A percentile compares a stretch with the other conserved stretches of the same genome.
phyloP scores from a whole-genome alignment of 2,797 vertebrate species.

The Lutjanus argentimaculatus region DNA sequence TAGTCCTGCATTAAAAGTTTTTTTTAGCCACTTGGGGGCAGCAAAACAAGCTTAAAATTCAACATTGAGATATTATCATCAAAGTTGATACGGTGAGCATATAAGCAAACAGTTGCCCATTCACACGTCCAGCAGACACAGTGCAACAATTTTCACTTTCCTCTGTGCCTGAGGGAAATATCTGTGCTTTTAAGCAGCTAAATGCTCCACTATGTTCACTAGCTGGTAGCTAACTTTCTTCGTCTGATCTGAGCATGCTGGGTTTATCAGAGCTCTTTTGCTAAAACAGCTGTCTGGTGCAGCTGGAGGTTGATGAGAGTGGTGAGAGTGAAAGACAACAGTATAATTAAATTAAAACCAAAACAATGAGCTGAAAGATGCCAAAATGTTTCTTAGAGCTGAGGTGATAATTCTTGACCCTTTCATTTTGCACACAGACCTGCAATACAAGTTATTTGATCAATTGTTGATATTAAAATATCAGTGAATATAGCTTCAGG shows the following conservation, averaged over 20 bases:
- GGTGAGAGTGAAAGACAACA: too few relatives aligned
- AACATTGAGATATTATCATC: too few relatives aligned
- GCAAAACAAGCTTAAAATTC: too few relatives aligned
- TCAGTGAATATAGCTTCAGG: background rate
- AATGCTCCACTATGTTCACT: background rate
- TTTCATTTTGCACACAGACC: background rate
- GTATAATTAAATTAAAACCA: too few relatives aligned
- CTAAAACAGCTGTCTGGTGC: too few relatives aligned
- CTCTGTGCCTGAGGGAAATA: background rate
- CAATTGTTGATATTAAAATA: background rate
- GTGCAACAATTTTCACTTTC: background rate
- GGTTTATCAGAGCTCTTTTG: too few relatives aligned
- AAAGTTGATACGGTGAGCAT: too few relatives aligned
- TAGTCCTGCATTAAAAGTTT: background rate
- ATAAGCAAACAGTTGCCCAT: too few relatives aligned
- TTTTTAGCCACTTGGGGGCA: background rate
- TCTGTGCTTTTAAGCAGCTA: background rate
- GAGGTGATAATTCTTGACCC: too few relatives aligned
- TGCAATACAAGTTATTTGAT: background rate
- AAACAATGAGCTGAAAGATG: too few relatives aligned
- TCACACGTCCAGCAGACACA: too few relatives aligned
- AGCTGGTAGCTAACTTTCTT: background rate
- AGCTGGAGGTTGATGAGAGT: too few relatives aligned
- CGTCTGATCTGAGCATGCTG: background rate
- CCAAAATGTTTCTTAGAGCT: background rate